These are phyloP conservation scores for Conomelus anceps DNA, from an alignment of 2,888 invertebrate genomes.

Conservation along the genomic window DNA sequence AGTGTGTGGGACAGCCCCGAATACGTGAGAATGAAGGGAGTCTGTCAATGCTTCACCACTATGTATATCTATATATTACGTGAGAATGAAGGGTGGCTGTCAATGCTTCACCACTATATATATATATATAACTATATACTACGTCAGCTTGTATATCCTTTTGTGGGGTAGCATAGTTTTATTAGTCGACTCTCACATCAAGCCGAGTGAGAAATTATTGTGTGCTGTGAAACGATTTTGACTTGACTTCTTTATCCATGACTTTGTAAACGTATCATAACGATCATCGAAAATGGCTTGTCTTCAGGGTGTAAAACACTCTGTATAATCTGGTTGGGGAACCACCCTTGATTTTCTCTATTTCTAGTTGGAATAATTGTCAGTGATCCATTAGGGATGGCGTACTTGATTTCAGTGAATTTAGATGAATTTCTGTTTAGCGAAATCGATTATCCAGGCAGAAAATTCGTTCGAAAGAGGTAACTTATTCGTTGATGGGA, in stretches of 20 bases:
- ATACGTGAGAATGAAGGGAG: not conserved
- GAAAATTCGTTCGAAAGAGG: no score
- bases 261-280: not conserved
- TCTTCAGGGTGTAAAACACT: not conserved
- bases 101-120: no score
- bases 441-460: no score
- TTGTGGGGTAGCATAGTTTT: not conserved
- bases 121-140: no score
- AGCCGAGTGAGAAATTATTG: not conserved
- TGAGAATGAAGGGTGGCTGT: not conserved
- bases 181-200: not conserved
- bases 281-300: not conserved
- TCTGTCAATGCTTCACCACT: not conserved
- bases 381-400: no score
- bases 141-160: no score
- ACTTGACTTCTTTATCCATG: not conserved
- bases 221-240: not conserved
- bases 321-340: not conserved
- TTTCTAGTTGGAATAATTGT: no score
- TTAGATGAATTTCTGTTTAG: no score
- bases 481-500: no score
- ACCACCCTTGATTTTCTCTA: not conserved
- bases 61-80: no score
- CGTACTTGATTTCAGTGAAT: no score
- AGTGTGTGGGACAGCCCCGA: no score